Conservation (phyloP, 2,113 vertebrate genomes). For the Pseudorasbora parva region DNA sequence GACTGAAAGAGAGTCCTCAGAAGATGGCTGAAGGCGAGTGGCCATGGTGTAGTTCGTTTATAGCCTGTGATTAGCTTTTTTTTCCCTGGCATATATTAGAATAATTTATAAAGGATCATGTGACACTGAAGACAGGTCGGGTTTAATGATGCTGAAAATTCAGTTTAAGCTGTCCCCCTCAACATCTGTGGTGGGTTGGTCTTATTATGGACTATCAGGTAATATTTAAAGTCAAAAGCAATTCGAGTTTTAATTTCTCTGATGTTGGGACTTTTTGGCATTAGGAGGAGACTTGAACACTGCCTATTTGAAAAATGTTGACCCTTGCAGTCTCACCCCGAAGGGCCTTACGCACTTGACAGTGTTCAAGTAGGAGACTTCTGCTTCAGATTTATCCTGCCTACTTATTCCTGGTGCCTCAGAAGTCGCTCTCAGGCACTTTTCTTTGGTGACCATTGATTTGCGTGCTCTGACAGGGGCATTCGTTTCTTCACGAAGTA, state of each 20-base stretch:
- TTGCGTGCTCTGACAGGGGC: slow-evolving; percentile 9
- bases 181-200: not conserved
- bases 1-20: no score
- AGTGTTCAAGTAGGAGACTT: not conserved
- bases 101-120: not conserved
- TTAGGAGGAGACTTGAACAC: not conserved
- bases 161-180: not conserved
- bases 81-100: not conserved
- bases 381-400: slow-evolving; percentile 5
- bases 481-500: slow-evolving; percentile 1
- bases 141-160: not conserved
- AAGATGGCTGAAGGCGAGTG: no score
- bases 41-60: no score
- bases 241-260: not conserved
- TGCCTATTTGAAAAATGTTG: not conserved
- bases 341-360: slow-evolving; percentile 20
- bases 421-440: slow-evolving; percentile 2
- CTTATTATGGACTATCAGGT: not conserved
- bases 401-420: not conserved
- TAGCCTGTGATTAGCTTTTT: no score
- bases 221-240: not conserved
- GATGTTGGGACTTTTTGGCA: not conserved
- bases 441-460: slow-evolving; percentile 6
- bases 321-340: not conserved
- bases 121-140: not conserved